A percentile compares a stretch with the other conserved stretches of the same genome.
phyloP scores from a whole-genome alignment of 2,888 invertebrate species.

The Smittia sp. region DNA sequence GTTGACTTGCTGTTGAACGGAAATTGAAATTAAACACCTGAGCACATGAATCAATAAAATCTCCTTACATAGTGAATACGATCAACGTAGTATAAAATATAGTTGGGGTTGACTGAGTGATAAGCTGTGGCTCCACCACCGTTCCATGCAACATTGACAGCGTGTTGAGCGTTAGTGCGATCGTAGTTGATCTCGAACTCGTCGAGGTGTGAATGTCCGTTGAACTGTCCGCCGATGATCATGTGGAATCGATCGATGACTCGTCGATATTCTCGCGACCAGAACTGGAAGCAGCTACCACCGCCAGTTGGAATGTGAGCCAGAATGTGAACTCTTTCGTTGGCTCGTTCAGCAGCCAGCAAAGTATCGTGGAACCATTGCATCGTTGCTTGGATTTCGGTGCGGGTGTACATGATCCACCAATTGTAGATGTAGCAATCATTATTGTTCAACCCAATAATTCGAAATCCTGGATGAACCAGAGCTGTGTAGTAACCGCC shows the following conservation, averaged over 20 bases:
- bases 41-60: not conserved
- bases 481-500: constrained; percentile 77
- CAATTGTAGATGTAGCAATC: constrained; percentile 48
- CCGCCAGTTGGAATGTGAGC: constrained; percentile 79
- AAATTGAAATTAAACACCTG: not conserved
- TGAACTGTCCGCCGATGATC: constrained; percentile 76
- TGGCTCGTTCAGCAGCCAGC: constrained; percentile 66
- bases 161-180: constrained; percentile 51
- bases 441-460: constrained; percentile 67
- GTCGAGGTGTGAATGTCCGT: constrained; percentile 78
- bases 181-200: constrained; percentile 69
- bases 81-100: constrained; percentile 70
- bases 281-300: constrained; percentile 64
- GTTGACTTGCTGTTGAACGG: constrained; percentile 58
- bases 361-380: constrained; percentile 77
- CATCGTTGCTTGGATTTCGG: constrained; percentile 69
- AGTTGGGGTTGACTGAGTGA: constrained; percentile 74
- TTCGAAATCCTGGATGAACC: constrained; percentile 66
- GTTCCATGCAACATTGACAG: constrained; percentile 51
- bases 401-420: constrained; percentile 70
- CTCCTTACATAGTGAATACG: constrained; percentile 59
- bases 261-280: constrained; percentile 68
- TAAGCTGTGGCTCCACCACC: constrained; percentile 80
- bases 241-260: constrained; percentile 70
- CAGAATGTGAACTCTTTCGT: constrained; percentile 78